phyloP scores from a whole-genome alignment of 2,113 vertebrate species.

The Nerophis ophidion region DNA sequence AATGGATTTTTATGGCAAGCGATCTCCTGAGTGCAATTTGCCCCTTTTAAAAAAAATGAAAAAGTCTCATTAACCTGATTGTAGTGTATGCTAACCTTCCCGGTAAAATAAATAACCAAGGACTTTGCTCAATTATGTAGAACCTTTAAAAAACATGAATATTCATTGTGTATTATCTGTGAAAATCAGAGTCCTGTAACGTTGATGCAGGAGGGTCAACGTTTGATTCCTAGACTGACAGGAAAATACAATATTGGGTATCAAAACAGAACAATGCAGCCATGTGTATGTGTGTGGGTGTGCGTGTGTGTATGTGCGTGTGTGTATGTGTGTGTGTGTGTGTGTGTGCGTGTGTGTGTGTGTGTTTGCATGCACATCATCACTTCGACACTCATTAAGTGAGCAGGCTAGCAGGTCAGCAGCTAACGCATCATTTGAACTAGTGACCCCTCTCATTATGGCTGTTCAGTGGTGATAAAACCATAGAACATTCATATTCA shows the following conservation, averaged over 20 bases:
- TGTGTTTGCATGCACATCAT: slow-evolving; percentile 26
- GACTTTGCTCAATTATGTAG: slow-evolving; percentile 32
- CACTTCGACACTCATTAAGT: slow-evolving; percentile 30
- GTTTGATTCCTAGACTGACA: slow-evolving; percentile 1
- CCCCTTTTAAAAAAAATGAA: slow-evolving; percentile 20
- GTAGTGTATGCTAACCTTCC: slow-evolving; percentile 20
- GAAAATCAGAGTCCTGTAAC: slow-evolving; percentile 31
- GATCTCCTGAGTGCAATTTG: slow-evolving; percentile 40
- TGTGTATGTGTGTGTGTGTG: slow-evolving; percentile 1
- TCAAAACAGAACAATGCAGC: neutral
- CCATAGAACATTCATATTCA: slow-evolving; percentile 18
- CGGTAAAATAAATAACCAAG: slow-evolving; percentile 31
- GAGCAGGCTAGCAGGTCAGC: slow-evolving; percentile 33
- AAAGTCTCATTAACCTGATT: slow-evolving; percentile 44
- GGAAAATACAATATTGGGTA: neutral
- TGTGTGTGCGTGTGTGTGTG: neutral
- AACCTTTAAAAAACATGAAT: slow-evolving; percentile 45
- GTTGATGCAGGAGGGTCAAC: neutral
- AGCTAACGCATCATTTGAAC: slow-evolving; percentile 40
- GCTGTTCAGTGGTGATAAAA: slow-evolving; percentile 12
- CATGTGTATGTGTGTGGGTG: neutral
- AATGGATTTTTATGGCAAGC: slow-evolving; percentile 40
- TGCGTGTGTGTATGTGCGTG: too few relatives aligned
- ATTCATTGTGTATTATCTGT: slow-evolving; percentile 60
- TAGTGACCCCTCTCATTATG: slow-evolving; percentile 39